Evolutionary conservation across 2,888 invertebrate species (phyloP).

Genomic region (Ornithoptera priamus): DNA sequence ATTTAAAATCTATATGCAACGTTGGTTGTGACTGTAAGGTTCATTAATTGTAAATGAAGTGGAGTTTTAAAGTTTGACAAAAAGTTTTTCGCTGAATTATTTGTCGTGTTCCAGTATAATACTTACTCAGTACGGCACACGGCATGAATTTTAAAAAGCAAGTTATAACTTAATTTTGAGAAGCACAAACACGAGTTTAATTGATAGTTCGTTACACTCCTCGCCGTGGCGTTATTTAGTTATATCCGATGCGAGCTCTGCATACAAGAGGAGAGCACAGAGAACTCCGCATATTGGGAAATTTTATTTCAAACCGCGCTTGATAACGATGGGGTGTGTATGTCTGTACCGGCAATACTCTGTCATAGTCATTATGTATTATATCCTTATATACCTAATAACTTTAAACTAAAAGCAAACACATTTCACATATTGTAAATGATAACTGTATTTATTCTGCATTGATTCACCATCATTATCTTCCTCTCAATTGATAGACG

Average conservation of each 20-base stretch:
- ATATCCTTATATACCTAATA: no score
- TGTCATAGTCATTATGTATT: no score
- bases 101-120: constrained; percentile 6
- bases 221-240: constrained; percentile 50
- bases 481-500: no score
- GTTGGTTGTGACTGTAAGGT: no score
- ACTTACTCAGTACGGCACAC: constrained; percentile 1
- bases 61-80: not conserved
- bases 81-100: constrained; percentile 2
- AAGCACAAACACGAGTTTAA: constrained; percentile 46
- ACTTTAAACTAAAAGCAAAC: no score
- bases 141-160: constrained; percentile 34
- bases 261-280: constrained; percentile 36
- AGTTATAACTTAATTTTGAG: constrained; percentile 42
- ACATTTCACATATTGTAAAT: no score
- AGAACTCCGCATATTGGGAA: constrained; percentile 48
- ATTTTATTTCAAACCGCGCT: constrained; percentile 56
- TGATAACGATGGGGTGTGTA: constrained; percentile 39
- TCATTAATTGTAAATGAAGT: no score
- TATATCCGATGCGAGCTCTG: constrained; percentile 44
- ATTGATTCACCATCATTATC: no score
- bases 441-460: no score
- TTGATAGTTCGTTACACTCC: constrained; percentile 54
- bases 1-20: no score
- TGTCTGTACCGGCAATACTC: no score